Evolutionary conservation across 2,113 vertebrate species (phyloP).

Genomic region (Camarhynchus parvulus): DNA sequence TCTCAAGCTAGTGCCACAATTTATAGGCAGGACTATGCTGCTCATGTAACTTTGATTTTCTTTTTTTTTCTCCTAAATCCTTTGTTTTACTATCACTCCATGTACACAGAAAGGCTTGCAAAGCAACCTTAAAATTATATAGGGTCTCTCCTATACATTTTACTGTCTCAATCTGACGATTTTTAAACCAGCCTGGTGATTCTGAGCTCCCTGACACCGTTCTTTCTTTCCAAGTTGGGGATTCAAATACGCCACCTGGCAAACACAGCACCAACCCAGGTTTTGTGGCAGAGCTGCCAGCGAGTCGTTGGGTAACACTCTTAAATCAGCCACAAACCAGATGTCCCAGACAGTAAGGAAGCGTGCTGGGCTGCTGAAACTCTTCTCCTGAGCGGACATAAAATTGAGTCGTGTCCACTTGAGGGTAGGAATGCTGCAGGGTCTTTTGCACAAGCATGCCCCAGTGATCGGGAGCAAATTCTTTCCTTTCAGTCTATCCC

Average conservation of each 20-base stretch:
- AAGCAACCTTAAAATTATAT: background rate
- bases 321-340: slow-evolving; percentile 25
- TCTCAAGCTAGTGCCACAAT: background rate
- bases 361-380: background rate
- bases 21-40: background rate
- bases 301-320: accelerated
- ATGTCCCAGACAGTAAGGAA: background rate
- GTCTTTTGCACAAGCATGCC: slow-evolving; percentile 50
- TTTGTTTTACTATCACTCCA: background rate
- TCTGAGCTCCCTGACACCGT: background rate
- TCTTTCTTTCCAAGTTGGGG: background rate
- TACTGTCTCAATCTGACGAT: background rate
- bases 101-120: background rate
- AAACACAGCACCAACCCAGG: background rate
- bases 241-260: background rate
- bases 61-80: background rate
- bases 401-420: slow-evolving; percentile 27
- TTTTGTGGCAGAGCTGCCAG: background rate
- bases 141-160: background rate
- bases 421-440: slow-evolving; percentile 29
- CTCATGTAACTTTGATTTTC: background rate
- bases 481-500: slow-evolving; percentile 38
- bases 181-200: background rate
- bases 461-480: slow-evolving; percentile 25
- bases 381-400: background rate